phyloP scores from a whole-genome alignment of 2,113 vertebrate genomes.

The Sylvietta virens region DNA sequence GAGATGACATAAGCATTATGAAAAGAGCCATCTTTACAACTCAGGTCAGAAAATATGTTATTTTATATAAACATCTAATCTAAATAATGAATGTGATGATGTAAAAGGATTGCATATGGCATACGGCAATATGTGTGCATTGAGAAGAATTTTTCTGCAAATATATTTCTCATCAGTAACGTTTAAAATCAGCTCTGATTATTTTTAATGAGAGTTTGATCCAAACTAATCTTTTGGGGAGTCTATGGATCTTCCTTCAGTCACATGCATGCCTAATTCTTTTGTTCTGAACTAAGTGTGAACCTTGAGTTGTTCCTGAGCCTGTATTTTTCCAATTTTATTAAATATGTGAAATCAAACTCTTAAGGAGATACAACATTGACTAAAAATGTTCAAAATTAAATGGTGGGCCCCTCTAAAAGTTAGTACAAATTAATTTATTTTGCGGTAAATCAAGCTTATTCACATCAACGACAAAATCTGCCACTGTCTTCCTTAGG shows the following conservation, averaged over 20 bases:
- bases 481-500: not conserved
- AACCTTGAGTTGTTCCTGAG: not conserved
- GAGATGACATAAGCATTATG: conserved; percentile 94
- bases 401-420: not conserved
- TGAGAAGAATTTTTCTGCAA: not conserved
- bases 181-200: not conserved
- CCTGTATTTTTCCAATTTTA: not conserved
- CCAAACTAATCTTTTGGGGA: not conserved
- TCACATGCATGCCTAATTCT: not conserved
- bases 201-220: not conserved
- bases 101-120: not conserved
- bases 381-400: not conserved
- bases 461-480: not conserved
- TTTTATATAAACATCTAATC: not conserved
- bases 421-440: not conserved
- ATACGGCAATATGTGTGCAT: not conserved
- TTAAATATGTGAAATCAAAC: not conserved
- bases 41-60: conserved; percentile 77
- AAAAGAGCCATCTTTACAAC: conserved; percentile 97
- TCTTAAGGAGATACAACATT: not conserved
- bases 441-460: not conserved
- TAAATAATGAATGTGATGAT: not conserved
- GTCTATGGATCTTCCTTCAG: not conserved
- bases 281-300: not conserved
- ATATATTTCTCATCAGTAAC: not conserved